Conservation (phyloP, 35 echinoderm and acorn worm species). For the Strongylocentrotus purpuratus region DNA sequence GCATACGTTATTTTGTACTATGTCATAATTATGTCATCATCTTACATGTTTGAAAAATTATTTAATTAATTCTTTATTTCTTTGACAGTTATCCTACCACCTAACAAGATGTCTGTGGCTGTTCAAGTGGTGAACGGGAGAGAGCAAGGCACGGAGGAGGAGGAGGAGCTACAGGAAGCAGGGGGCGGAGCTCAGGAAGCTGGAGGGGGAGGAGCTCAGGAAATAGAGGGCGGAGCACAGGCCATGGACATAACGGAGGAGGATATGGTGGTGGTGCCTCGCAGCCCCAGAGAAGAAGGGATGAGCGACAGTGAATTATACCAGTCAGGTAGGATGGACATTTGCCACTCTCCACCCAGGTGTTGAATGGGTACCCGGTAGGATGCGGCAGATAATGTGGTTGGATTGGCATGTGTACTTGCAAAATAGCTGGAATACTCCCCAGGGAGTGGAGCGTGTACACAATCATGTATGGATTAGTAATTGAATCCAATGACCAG, state of each 20-base stretch:
- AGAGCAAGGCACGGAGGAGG: conserved; percentile 28
- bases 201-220: not conserved
- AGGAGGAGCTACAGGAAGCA: not conserved
- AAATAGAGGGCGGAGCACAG: not conserved
- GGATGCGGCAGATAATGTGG: no score
- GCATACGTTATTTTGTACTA: no score
- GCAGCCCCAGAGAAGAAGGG: conserved; percentile 9
- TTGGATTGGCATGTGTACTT: no score
- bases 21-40: no score
- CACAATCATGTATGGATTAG: no score
- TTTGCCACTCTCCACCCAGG: not conserved
- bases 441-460: no score
- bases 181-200: not conserved
- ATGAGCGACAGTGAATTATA: not conserved
- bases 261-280: not conserved
- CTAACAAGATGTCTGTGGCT: conserved; percentile 45
- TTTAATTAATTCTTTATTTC: not conserved
- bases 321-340: not conserved
- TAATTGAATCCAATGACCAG: no score
- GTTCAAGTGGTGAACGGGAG: conserved; percentile 36
- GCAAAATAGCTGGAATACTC: no score
- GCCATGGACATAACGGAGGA: not conserved
- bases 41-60: no score
- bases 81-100: conserved; percentile 25
- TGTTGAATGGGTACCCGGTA: no score